phyloP scores from a whole-genome alignment of 1,140 invertebrate species.

The Pseudobourletiella spinata region DNA sequence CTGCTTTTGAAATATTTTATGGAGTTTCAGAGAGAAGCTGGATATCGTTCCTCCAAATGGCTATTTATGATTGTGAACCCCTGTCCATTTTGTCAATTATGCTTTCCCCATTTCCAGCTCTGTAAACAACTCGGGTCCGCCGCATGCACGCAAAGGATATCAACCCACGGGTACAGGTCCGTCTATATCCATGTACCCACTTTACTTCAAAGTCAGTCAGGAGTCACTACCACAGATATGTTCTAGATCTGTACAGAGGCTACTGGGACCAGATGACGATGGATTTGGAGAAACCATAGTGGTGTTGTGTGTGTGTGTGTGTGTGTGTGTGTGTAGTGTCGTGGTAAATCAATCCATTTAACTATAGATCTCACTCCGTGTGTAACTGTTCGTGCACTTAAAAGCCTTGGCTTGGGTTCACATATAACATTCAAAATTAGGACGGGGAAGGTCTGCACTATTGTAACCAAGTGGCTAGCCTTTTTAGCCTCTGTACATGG shows the following conservation, averaged over 20 bases:
- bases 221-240: no score
- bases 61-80: constrained; percentile 8
- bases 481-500: not conserved
- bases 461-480: not conserved
- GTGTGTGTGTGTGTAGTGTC: no score
- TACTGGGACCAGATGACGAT: no score
- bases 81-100: constrained; percentile 14
- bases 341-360: no score
- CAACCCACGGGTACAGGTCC: not conserved
- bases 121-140: not conserved
- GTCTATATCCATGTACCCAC: not conserved
- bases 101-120: constrained; percentile 1
- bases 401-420: no score
- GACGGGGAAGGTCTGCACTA: no score
- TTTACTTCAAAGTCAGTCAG: not conserved
- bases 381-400: no score
- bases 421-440: no score
- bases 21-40: constrained; percentile 21
- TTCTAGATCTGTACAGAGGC: no score
- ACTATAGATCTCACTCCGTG: no score
- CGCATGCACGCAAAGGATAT: not conserved
- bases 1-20: constrained; percentile 34
- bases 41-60: constrained; percentile 14
- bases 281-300: no score
- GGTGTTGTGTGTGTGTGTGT: no score